Evolutionary conservation across 1,140 invertebrate species (phyloP), one percentile per base, ranked within the genome.

Genomic region (Frieseomelitta varia): DNA sequence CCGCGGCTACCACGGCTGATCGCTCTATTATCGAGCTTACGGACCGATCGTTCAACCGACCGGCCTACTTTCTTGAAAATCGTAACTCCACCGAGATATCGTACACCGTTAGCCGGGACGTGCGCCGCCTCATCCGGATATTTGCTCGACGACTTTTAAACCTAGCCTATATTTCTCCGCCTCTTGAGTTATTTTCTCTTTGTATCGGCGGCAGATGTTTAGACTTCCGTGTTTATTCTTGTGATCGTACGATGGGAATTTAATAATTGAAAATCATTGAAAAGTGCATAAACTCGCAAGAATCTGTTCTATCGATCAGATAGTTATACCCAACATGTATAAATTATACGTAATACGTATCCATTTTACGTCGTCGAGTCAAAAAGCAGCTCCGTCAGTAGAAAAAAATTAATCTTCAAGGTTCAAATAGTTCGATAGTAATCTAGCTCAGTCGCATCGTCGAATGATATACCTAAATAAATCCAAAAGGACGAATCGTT

Each of bases 31-130:
- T 30, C 30, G 84, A 85, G 53, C 53, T 82, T 51, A 56, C 75
- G 51, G 71, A 61, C 74, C 82, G 74, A 88, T 75, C 87, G 83
- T 88, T 87, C 81, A 88, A 87, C 81, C 77, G 87, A 72, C 67
- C 84, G 87, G 53, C 86, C 87, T 74, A 88, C 77, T 88, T 88
- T 79, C 69, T 68, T 65, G 72, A 76, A 79, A 80, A 80, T 79
- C 69, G 30, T 51, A 34, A 56, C 55, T 71, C 17, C 19, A 39
- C 4, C 39, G 17, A 65, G 72, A n/a, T 67, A 67, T 55, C 30
- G 34, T 47, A 19, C 11, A n/a, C 63, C 71, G 71, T 51, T 63
- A 69, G 15, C 11, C 15, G 75, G 71, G 11, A 17, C 63, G 53
- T 69, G 51, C 73, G 47, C n/a, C 21, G 19, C 15, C 51, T 67